Conservation (phyloP, 2,888 invertebrate genomes). For the Hydrotaea diabolus region DNA sequence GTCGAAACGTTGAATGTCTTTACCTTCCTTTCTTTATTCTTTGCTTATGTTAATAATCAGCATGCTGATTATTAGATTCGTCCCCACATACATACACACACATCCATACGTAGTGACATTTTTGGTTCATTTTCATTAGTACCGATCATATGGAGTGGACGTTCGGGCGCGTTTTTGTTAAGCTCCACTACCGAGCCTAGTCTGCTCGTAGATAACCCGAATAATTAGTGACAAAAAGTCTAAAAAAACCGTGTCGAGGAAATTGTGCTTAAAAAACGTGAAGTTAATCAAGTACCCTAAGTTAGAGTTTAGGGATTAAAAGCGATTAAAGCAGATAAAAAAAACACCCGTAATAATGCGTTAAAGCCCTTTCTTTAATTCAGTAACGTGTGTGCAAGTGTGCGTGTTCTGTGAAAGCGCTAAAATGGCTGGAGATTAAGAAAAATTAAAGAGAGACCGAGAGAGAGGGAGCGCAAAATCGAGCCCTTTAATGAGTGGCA, state of each 20-base stretch:
- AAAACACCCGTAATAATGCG: not conserved
- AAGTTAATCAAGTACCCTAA: not conserved
- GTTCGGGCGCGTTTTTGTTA: slow-evolving; percentile 26
- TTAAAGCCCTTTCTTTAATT: slow-evolving; percentile 14
- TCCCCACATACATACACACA: not conserved
- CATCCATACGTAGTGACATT: slow-evolving; percentile 22
- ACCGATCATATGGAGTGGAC: slow-evolving; percentile 16
- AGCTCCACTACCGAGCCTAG: not conserved
- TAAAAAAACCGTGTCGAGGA: not conserved
- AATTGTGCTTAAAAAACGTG: not conserved
- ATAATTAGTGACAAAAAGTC: not conserved
- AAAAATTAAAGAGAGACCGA: not conserved
- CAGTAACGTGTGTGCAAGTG: not conserved
- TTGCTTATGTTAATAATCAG: slow-evolving; percentile 34
- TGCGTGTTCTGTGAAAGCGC: slow-evolving; percentile 30
- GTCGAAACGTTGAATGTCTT: slow-evolving; percentile 6
- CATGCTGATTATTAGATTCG: slow-evolving; percentile 27
- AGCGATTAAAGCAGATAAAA: slow-evolving; percentile 14
- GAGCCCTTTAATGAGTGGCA: not conserved
- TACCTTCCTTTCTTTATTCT: slow-evolving; percentile 4
- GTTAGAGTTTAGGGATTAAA: not conserved
- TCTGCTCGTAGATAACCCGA: not conserved
- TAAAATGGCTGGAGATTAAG: not conserved
- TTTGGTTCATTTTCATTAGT: slow-evolving; percentile 25
- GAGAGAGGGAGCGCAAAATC: not conserved